These are phyloP conservation scores for Idris sp. DNA, from an alignment of 1,140 invertebrate species.

Conservation along the genomic window DNA sequence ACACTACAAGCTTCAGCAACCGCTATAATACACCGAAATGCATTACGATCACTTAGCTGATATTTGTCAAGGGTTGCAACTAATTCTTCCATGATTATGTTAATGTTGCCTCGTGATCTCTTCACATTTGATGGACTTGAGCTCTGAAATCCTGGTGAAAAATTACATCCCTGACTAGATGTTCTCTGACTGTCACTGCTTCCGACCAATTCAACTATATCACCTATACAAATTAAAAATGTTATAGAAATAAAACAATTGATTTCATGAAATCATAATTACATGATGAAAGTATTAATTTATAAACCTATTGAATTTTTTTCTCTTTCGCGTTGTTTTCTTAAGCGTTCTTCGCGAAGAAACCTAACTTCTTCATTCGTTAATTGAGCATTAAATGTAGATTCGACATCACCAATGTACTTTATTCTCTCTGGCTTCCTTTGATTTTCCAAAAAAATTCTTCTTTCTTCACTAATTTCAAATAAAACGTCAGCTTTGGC, in stretches of 20 bases:
- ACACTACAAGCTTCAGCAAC: slow-evolving; percentile 31
- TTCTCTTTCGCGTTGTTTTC: slow-evolving; percentile 15
- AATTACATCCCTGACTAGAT: slow-evolving; percentile 30
- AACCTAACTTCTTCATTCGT: neutral
- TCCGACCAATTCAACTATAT: slow-evolving; percentile 28
- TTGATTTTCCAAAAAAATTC: slow-evolving; percentile 4
- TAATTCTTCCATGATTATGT: slow-evolving; percentile 30
- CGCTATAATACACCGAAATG: slow-evolving; percentile 31
- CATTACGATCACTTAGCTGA: slow-evolving; percentile 32
- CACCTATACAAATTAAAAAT: too few relatives aligned
- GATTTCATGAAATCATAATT: slow-evolving; percentile 2
- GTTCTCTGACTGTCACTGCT: slow-evolving; percentile 24
- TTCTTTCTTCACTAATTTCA: neutral
- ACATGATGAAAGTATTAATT: slow-evolving; percentile 1
- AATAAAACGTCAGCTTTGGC: neutral
- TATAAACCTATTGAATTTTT: slow-evolving; percentile 9
- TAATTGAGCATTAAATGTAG: neutral
- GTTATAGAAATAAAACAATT: slow-evolving; percentile 10
- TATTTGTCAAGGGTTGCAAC: slow-evolving; percentile 32
- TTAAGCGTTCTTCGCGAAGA: slow-evolving; percentile 2
- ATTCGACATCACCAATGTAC: slow-evolving; percentile 6
- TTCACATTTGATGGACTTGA: slow-evolving; percentile 12
- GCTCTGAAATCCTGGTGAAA: neutral
- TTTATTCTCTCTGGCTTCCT: neutral
- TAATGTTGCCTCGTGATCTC: slow-evolving; percentile 32